phyloP scores from a whole-genome alignment of 2,888 invertebrate genomes.

The Ochlodes sylvanus region DNA sequence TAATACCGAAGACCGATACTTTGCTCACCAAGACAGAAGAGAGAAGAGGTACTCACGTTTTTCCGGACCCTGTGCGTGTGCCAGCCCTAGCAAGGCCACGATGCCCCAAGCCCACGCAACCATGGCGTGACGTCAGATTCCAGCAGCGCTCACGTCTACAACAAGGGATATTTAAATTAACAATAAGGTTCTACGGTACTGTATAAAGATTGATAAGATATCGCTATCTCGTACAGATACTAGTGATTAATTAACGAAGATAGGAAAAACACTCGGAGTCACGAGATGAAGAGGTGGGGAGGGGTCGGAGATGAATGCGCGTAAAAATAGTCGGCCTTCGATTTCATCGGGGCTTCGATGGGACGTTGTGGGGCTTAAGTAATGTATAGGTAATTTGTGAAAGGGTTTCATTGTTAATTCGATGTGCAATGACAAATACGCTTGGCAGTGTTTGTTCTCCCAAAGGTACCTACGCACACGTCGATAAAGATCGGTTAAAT shows the following conservation, averaged over 20 bases:
- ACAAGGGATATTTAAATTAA: constrained; percentile 59
- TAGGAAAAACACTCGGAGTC: constrained; percentile 77
- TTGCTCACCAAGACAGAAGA: no score
- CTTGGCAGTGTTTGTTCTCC: no score
- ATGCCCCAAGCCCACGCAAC: constrained; percentile 51
- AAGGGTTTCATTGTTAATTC: no score
- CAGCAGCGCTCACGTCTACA: constrained; percentile 59
- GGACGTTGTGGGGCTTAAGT: neutral
- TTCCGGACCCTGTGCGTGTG: constrained; percentile 62
- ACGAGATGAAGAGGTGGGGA: constrained; percentile 66
- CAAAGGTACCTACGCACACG: no score
- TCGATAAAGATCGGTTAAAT: no score
- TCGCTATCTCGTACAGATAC: constrained; percentile 56
- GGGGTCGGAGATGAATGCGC: constrained; percentile 27
- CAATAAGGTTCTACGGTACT: constrained; percentile 53
- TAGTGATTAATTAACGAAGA: constrained; percentile 67
- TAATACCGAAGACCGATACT: no score
- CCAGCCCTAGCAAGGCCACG: constrained; percentile 55
- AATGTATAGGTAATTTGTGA: no score
- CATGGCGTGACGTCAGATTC: constrained; percentile 51
- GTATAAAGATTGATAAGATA: constrained; percentile 64
- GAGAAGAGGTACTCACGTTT: constrained; percentile 59
- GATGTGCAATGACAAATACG: no score
- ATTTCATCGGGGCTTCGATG: neutral
- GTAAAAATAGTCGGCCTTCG: constrained; percentile 21